These are phyloP conservation scores for Drosophila falleni DNA, from an alignment of 2,888 invertebrate genomes.

Conservation along the genomic window DNA sequence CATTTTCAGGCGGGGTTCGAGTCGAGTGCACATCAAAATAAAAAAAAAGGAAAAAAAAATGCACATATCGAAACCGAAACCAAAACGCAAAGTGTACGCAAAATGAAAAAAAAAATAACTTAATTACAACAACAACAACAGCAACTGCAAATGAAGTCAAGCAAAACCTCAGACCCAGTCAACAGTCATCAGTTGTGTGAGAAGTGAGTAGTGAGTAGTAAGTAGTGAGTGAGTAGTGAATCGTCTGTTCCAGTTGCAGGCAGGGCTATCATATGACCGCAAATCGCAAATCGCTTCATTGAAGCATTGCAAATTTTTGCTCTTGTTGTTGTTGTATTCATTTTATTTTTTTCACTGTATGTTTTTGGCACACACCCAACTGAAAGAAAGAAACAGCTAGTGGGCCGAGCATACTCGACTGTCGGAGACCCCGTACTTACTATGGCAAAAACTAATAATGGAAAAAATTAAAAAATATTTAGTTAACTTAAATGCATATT, in stretches of 20 bases:
- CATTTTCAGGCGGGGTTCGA: constrained; percentile 42
- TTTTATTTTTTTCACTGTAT: constrained; percentile 2
- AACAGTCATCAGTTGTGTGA: constrained; percentile 62
- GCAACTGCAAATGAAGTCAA: constrained; percentile 64
- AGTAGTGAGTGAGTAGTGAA: constrained; percentile 34
- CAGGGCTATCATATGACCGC: constrained; percentile 73
- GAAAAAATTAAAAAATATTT: no score
- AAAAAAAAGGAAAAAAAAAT: constrained; percentile 12
- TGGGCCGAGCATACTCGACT: no score
- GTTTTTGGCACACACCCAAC: constrained; percentile 33
- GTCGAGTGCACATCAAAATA: constrained; percentile 47
- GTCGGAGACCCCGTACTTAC: no score
- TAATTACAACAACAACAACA: constrained; percentile 66
- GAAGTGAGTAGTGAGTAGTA: constrained; percentile 28
- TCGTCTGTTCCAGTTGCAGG: constrained; percentile 55
- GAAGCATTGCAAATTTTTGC: constrained; percentile 65
- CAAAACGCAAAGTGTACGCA: constrained; percentile 51
- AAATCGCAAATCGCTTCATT: constrained; percentile 64
- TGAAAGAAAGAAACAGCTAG: constrained; percentile 3
- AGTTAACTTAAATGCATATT: no score
- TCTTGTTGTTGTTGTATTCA: constrained; percentile 2
- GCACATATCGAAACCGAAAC: constrained; percentile 44
- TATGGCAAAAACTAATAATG: no score
- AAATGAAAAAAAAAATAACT: constrained; percentile 41
- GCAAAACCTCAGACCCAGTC: constrained; percentile 64